phyloP scores from a whole-genome alignment of 2,797 vertebrate genomes.

The Cryptoblepharus egeriae region DNA sequence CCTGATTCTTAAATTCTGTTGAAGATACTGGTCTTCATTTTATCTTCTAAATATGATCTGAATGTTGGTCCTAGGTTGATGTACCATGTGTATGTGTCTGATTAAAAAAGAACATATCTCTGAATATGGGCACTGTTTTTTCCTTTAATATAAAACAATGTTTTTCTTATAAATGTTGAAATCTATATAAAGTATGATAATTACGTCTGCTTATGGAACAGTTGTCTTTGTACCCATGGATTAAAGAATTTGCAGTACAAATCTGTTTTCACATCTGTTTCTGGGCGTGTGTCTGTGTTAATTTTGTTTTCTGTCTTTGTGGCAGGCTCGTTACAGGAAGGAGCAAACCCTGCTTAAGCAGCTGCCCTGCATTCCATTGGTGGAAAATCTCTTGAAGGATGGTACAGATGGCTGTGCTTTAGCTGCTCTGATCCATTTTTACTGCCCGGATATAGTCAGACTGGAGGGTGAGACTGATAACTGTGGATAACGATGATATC shows the following conservation, averaged over 20 bases:
- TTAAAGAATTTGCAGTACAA: not conserved
- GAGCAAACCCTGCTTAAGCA: constrained; percentile 87
- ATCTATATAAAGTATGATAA: constrained; percentile 22
- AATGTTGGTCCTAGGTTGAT: not conserved
- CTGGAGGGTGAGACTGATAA: constrained; percentile 83
- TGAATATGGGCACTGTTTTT: constrained; percentile 5
- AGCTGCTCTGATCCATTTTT: constrained; percentile 93
- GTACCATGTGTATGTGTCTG: not conserved
- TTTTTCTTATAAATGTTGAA: not conserved
- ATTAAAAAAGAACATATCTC: not conserved
- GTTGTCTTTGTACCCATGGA: constrained; percentile 34
- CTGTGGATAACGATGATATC: not conserved
- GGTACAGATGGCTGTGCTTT: constrained; percentile 91
- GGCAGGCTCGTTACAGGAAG: constrained; percentile 94
- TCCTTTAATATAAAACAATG: constrained; percentile 19
- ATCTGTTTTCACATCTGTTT: constrained; percentile 3
- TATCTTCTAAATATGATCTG: not conserved
- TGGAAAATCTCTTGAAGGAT: constrained; percentile 96
- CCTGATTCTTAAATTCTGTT: not conserved
- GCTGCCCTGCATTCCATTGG: constrained; percentile 90
- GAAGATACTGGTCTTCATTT: not conserved
- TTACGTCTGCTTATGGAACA: constrained; percentile 25
- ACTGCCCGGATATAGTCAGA: constrained; percentile 88
- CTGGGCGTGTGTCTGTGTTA: constrained; percentile 21
- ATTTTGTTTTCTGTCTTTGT: constrained; percentile 26